These are phyloP conservation scores for Melanotaenia parkinsoni DNA, from an alignment of 2,797 vertebrate species.

Conservation along the genomic window DNA sequence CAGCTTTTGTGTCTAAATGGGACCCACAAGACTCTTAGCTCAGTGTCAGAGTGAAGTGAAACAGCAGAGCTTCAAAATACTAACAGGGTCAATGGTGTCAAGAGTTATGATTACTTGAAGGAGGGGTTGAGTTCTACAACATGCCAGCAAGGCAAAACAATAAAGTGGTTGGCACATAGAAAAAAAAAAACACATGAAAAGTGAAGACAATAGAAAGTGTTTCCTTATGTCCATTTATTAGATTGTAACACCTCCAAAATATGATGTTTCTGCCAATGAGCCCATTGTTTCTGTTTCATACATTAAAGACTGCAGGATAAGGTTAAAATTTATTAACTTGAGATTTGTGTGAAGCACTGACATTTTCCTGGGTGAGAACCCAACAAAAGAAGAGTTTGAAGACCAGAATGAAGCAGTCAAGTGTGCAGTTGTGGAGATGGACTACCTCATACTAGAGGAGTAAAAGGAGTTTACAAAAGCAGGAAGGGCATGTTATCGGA, in stretches of 20 bases:
- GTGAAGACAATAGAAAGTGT: conserved; percentile 64
- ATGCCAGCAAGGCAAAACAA: conserved; percentile 48
- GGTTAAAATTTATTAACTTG: conserved; percentile 12
- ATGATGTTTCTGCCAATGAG: conserved; percentile 1
- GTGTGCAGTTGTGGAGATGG: conserved; percentile 10
- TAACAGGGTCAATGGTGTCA: conserved; percentile 61
- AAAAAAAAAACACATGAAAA: conserved; percentile 11
- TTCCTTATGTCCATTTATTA: conserved; percentile 53
- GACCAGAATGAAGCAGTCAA: not conserved
- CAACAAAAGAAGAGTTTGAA: conserved; percentile 12
- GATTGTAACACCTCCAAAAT: conserved; percentile 14
- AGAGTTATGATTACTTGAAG: conserved; percentile 57
- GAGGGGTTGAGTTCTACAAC: conserved; percentile 27
- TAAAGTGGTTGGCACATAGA: conserved; percentile 40
- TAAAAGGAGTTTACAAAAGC: conserved; percentile 18
- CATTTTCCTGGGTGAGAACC: conserved; percentile 13
- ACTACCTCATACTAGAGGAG: conserved; percentile 5
- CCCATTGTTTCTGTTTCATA: conserved; percentile 22
- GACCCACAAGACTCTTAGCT: conserved; percentile 48
- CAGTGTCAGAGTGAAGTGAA: conserved; percentile 47
- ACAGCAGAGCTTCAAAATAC: conserved; percentile 60
- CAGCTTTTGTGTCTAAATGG: conserved; percentile 44
- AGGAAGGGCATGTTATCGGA: conserved; percentile 7
- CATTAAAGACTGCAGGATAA: not conserved
- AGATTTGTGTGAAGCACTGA: conserved; percentile 14